Percentiles rank a stretch among this genome's conserved stretches.
Evolutionary conservation across 2,797 vertebrate genomes (phyloP).

Genomic region (Arctocebus calabarensis): DNA sequence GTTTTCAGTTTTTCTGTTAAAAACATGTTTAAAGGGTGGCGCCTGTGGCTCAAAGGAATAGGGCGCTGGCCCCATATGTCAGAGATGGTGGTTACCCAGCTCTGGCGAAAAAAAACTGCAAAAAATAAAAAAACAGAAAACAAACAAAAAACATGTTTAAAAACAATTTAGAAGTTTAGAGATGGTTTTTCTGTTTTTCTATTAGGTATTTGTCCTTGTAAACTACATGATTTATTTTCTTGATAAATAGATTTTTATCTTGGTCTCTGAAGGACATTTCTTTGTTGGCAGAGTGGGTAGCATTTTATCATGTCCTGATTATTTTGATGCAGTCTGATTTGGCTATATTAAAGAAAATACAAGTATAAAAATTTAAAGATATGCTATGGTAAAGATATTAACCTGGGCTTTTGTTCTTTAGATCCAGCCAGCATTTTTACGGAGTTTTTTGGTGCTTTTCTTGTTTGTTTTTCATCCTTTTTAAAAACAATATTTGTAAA

Average conservation of each 20-base stretch:
- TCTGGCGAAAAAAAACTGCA: no score
- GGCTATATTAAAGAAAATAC: background rate
- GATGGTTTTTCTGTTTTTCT: conserved; percentile 37
- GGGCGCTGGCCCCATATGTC: no score
- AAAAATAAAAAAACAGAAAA: no score
- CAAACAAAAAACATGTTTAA: background rate
- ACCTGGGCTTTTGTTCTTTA: background rate
- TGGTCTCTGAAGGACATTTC: background rate
- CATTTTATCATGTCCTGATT: background rate
- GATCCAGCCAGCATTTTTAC: background rate
- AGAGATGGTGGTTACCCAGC: no score
- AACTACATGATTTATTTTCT: background rate
- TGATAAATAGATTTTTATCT: conserved; percentile 42
- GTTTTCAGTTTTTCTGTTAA: background rate
- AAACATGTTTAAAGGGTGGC: background rate
- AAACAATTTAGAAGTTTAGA: background rate
- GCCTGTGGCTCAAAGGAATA: no score
- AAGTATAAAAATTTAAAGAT: background rate
- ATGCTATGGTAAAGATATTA: background rate
- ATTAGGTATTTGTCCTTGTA: background rate
- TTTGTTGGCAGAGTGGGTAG: background rate
- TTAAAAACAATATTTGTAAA: background rate
- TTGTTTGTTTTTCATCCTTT: background rate
- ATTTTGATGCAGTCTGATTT: conserved; percentile 8
- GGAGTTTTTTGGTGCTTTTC: background rate